phyloP scores from a whole-genome alignment of 2,888 invertebrate genomes.

The Schrankia costaestrigalis region DNA sequence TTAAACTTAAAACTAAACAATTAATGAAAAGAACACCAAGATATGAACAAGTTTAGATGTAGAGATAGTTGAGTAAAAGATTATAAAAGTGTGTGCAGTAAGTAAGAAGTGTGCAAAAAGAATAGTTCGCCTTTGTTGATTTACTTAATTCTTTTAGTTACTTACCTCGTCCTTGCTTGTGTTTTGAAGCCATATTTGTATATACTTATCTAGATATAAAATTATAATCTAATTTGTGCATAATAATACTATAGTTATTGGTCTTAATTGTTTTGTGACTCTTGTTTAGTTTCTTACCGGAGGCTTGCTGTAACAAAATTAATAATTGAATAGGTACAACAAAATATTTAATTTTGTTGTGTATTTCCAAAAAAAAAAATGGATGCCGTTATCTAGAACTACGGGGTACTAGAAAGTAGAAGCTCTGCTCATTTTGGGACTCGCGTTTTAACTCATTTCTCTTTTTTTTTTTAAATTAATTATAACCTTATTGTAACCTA shows the following conservation, averaged over 20 bases:
- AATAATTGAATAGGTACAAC: neutral
- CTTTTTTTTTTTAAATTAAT: too few species aligned
- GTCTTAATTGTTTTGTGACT: constrained; percentile 2
- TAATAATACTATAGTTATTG: constrained; percentile 2
- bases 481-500: too few species aligned
- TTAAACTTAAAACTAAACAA: too few species aligned
- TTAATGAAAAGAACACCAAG: too few species aligned
- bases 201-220: neutral
- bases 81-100: neutral
- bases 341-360: too few species aligned
- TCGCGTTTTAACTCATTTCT: too few species aligned
- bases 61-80: neutral
- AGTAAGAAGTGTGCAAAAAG: constrained; percentile 4
- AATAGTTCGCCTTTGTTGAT: constrained; percentile 22
- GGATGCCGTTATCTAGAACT: too few species aligned
- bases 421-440: too few species aligned
- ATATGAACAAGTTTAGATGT: too few species aligned
- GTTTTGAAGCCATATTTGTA: constrained; percentile 4
- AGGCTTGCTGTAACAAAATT: constrained; percentile 18
- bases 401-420: too few species aligned
- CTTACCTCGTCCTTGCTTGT: constrained; percentile 17
- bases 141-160: neutral
- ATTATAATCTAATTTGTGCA: constrained; percentile 4
- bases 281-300: constrained; percentile 17
- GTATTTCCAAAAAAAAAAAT: too few species aligned